Evolutionary conservation across 2,113 vertebrate genomes (phyloP).

Genomic region (Sminthopsis crassicaudata): DNA sequence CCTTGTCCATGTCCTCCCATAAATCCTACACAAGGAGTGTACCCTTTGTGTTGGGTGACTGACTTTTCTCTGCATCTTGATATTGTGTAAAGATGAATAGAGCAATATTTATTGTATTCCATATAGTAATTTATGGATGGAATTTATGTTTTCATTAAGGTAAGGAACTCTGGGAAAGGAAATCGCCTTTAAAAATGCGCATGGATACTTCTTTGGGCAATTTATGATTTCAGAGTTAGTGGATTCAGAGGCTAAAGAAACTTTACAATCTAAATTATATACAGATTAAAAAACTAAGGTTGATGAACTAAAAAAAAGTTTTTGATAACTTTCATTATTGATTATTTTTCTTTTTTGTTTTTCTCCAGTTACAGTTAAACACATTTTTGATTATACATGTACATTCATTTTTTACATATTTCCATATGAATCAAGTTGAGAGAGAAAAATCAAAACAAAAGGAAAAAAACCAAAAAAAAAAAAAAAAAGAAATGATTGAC

Average conservation of each 20-base stretch:
- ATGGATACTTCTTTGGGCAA: not conserved
- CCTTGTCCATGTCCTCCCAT: not conserved
- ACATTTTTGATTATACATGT: too few relatives aligned
- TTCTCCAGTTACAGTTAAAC: too few relatives aligned
- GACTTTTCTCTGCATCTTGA: not conserved
- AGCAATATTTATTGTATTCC: not conserved
- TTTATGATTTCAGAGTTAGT: not conserved
- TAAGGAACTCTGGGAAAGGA: not conserved
- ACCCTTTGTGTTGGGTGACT: not conserved
- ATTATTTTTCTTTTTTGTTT: too few relatives aligned
- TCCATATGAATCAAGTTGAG: too few relatives aligned
- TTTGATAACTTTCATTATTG: not conserved
- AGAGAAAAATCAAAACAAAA: too few relatives aligned
- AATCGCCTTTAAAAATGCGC: not conserved
- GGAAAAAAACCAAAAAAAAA: too few relatives aligned
- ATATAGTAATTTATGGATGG: not conserved
- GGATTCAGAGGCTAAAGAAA: not conserved
- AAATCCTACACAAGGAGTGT: not conserved
- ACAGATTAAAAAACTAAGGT: not conserved
- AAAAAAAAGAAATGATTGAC: not conserved
- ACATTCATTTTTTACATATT: too few relatives aligned
- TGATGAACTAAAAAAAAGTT: not conserved
- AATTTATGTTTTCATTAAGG: not conserved
- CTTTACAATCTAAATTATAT: not conserved
- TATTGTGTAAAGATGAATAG: not conserved